Percentiles rank a stretch among this genome's conserved stretches.
These are phyloP conservation scores for Stenodema calcarata DNA, from an alignment of 2,888 invertebrate species.

Conservation along the genomic window DNA sequence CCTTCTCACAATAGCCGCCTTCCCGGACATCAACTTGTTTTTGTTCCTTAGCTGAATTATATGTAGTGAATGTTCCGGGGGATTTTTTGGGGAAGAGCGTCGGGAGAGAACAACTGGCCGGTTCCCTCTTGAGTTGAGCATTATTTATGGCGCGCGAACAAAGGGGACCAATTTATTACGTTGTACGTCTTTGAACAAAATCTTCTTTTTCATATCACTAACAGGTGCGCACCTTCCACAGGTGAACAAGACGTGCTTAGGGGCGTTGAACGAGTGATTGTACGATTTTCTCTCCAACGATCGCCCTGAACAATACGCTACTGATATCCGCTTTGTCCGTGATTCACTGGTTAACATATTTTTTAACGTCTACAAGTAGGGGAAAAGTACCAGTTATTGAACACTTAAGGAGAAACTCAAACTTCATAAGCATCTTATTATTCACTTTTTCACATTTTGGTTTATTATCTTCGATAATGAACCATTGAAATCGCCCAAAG, in stretches of 20 bases:
- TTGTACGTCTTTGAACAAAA: constrained; percentile 18
- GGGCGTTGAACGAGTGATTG: background rate
- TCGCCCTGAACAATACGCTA: background rate
- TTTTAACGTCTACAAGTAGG: too few relatives aligned
- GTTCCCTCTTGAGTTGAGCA: constrained; percentile 10
- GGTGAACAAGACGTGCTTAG: background rate
- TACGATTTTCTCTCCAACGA: background rate
- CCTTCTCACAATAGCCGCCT: constrained; percentile 41
- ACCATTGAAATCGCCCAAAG: too few relatives aligned
- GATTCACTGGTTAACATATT: too few relatives aligned
- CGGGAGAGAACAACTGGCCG: constrained; percentile 16
- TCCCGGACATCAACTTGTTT: constrained; percentile 48
- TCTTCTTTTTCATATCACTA: constrained; percentile 34
- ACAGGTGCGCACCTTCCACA: constrained; percentile 17
- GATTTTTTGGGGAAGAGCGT: constrained; percentile 11
- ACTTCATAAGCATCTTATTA: too few relatives aligned
- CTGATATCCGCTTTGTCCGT: too few relatives aligned
- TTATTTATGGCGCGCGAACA: constrained; percentile 15
- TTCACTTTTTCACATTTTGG: too few relatives aligned
- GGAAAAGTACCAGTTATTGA: too few relatives aligned
- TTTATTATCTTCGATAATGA: too few relatives aligned
- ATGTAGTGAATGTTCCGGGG: background rate
- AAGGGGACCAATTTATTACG: background rate
- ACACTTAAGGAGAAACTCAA: too few relatives aligned
- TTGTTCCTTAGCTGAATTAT: constrained; percentile 48